These are phyloP conservation scores for Aleiodes sp. DNA, from an alignment of 1,140 invertebrate genomes.

Conservation along the genomic window DNA sequence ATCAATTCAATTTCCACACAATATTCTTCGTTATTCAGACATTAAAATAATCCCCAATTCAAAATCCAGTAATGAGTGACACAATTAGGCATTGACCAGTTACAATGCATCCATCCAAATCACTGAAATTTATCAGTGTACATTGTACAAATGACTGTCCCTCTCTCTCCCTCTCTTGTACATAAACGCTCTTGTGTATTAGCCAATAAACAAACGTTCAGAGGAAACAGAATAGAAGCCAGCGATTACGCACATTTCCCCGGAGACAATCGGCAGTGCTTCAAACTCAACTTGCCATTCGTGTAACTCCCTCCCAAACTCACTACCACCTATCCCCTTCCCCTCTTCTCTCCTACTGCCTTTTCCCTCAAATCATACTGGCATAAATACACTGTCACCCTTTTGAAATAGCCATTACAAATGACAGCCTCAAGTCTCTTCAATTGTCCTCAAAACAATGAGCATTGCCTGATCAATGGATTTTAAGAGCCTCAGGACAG, in stretches of 20 bases:
- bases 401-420: constrained; percentile 17
- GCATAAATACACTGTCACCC: constrained; percentile 15
- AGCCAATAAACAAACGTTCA: constrained; percentile 55
- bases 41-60: too few species aligned
- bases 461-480: constrained; percentile 19
- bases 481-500: background rate
- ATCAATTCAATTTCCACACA: too few species aligned
- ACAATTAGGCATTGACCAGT: too few species aligned
- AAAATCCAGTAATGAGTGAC: too few species aligned
- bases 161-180: too few species aligned
- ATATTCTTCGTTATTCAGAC: too few species aligned
- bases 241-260: constrained; percentile 66
- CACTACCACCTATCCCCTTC: constrained; percentile 20
- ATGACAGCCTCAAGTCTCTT: constrained; percentile 18
- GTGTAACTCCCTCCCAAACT: background rate
- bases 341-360: background rate
- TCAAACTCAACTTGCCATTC: constrained; percentile 47
- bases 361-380: background rate
- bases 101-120: too few species aligned
- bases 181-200: constrained; percentile 9
- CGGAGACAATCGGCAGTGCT: constrained; percentile 41
- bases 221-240: constrained; percentile 55
- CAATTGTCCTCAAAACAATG: constrained; percentile 28
- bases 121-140: constrained; percentile 1
- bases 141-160: background rate